Percentiles rank a stretch among this genome's conserved stretches.
These are phyloP conservation scores for Nipponia nippon DNA, from an alignment of 2,113 vertebrate species.

Conservation along the genomic window DNA sequence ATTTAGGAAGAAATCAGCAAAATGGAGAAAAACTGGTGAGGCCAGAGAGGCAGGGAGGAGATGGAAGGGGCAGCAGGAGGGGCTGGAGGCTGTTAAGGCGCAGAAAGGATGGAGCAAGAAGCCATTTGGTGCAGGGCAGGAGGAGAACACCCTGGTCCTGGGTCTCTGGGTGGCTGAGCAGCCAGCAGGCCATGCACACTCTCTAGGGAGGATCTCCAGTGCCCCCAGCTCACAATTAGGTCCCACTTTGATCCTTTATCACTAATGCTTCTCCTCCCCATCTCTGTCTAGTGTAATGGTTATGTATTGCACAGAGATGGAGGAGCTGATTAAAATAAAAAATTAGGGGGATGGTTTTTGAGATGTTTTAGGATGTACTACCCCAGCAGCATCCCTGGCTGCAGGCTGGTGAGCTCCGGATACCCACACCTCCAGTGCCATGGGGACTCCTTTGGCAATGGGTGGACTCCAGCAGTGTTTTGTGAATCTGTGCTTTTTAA, in stretches of 20 bases:
- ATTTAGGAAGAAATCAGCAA: not conserved
- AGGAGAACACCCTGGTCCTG: not conserved
- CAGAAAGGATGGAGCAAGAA: not conserved
- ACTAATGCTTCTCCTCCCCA: not conserved
- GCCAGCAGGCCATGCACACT: fast-evolving
- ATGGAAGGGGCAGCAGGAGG: not conserved
- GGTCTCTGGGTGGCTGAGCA: not conserved
- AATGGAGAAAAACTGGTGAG: not conserved
- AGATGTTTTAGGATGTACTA: not conserved
- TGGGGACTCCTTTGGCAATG: fast-evolving
- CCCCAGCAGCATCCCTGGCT: not conserved
- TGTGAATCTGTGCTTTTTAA: not conserved
- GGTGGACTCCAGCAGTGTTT: not conserved
- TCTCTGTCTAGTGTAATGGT: not conserved
- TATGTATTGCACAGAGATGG: too few relatives aligned
- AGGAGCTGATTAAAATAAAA: not conserved
- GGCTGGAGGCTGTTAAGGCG: not conserved
- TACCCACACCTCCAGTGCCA: too few relatives aligned
- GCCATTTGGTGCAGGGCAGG: not conserved
- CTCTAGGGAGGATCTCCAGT: not conserved
- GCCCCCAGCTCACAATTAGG: not conserved
- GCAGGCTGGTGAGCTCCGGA: not conserved
- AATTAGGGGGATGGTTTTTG: not conserved
- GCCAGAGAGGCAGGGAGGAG: not conserved
- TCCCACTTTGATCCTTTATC: not conserved